Percentiles rank a stretch among this genome's conserved stretches.
phyloP scores from a whole-genome alignment of 92 coral and sea anemone species.

The Montipora capitata region DNA sequence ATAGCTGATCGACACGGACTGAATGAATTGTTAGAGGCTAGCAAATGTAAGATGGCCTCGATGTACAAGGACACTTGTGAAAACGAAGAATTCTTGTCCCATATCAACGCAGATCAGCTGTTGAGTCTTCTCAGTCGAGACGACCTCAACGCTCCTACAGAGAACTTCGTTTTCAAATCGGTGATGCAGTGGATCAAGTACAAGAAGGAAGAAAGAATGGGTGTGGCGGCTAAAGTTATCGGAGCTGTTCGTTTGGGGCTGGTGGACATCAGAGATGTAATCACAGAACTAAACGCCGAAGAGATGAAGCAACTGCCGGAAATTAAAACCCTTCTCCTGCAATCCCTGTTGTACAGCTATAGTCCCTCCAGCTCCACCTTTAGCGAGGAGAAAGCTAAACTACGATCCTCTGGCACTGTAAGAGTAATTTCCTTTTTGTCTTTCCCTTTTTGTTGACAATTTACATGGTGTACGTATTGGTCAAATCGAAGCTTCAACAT shows the following conservation, averaged over 20 bases:
- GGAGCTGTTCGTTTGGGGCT: constrained; percentile 74
- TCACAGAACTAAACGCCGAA: constrained; percentile 7
- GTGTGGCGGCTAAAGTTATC: constrained; percentile 57
- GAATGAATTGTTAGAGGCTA: constrained; percentile 7
- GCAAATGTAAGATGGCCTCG: background rate
- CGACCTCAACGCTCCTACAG: constrained; percentile 80
- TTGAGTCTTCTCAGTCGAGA: constrained; percentile 51
- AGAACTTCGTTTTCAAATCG: constrained; percentile 70
- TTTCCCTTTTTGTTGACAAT: too few relatives aligned
- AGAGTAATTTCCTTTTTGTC: background rate
- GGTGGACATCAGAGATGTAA: constrained; percentile 20
- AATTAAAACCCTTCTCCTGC: background rate
- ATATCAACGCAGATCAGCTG: constrained; percentile 47
- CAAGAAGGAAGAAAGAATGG: constrained; percentile 53
- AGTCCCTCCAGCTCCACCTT: background rate
- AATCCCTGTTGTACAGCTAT: background rate
- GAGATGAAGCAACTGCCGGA: constrained; percentile 14
- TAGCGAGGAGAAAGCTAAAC: background rate
- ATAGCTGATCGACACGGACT: constrained; percentile 19
- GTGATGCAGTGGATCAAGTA: constrained; percentile 78
- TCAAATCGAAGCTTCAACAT: too few relatives aligned
- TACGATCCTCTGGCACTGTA: background rate
- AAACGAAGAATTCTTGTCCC: constrained; percentile 52
- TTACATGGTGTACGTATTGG: background rate
- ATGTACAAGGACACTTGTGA: constrained; percentile 61